Evolutionary conservation across 1,140 invertebrate genomes (phyloP).

Genomic region (Drosophila ficusphila): DNA sequence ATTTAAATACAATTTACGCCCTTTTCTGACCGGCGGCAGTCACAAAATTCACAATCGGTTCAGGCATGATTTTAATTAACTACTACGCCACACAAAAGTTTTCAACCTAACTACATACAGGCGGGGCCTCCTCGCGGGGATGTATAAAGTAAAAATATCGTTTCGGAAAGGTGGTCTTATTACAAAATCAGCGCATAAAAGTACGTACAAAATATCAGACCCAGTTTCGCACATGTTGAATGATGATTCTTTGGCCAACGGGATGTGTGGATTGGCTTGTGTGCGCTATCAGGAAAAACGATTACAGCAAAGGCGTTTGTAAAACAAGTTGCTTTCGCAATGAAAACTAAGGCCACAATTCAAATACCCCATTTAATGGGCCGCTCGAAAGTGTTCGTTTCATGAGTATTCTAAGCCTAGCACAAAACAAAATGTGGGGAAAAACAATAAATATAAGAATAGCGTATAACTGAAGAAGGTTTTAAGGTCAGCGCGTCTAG

Average conservation of each 20-base stretch:
- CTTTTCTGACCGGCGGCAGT: conserved; percentile 77
- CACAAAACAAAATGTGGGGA: conserved; percentile 20
- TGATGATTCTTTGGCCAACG: conserved; percentile 58
- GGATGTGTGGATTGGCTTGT: conserved; percentile 14
- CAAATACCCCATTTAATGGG: conserved; percentile 57
- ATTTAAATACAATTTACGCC: conserved; percentile 62
- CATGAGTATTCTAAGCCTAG: conserved; percentile 61
- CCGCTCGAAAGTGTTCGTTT: conserved; percentile 31
- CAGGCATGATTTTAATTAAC: conserved; percentile 40
- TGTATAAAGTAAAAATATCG: conserved; percentile 18
- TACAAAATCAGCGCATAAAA: conserved; percentile 26
- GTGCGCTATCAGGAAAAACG: conserved; percentile 9
- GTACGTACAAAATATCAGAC: conserved; percentile 23
- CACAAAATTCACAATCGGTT: conserved; percentile 66
- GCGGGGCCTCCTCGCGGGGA: conserved; percentile 27
- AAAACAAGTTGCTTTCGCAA: conserved; percentile 49
- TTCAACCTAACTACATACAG: conserved; percentile 10
- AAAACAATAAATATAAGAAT: conserved; percentile 28
- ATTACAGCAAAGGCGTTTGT: conserved; percentile 18
- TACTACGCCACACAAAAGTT: conserved; percentile 46
- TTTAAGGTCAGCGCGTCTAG: conserved; percentile 39
- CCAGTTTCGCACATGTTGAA: conserved; percentile 4
- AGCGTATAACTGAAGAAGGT: conserved; percentile 15
- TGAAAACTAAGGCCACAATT: conserved; percentile 74
- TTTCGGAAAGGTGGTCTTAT: neutral